These are phyloP conservation scores for Zonotrichia leucophrys DNA, from an alignment of 2,113 vertebrate genomes.

Conservation along the genomic window DNA sequence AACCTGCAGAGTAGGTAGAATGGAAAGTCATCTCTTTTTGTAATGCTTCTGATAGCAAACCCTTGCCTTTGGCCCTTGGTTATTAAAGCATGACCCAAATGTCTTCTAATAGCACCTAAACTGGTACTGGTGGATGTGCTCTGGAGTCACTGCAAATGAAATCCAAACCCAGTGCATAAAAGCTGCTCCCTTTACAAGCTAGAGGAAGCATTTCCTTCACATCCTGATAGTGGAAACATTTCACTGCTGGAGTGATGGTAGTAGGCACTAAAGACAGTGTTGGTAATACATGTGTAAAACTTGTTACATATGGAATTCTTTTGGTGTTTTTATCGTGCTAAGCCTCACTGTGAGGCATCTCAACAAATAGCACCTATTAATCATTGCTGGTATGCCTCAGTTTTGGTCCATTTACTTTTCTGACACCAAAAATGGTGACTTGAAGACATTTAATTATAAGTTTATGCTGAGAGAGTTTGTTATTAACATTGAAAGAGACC, in stretches of 20 bases:
- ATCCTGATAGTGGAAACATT: not conserved
- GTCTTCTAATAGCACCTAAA: not conserved
- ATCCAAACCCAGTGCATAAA: not conserved
- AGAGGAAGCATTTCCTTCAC: not conserved
- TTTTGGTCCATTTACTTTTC: conserved; percentile 55
- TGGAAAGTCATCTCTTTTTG: not conserved
- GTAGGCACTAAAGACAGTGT: not conserved
- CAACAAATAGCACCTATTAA: conserved; percentile 19
- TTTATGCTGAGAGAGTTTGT: conserved; percentile 33
- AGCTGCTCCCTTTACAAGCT: not conserved
- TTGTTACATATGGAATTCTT: not conserved
- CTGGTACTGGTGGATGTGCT: not conserved
- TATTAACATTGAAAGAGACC: not conserved
- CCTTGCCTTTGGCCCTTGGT: not conserved
- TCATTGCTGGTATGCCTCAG: conserved; percentile 27
- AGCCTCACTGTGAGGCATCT: not conserved
- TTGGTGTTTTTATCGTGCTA: not conserved
- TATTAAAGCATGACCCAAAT: not conserved
- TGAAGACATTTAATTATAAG: conserved; percentile 52
- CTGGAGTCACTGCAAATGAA: not conserved
- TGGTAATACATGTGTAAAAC: not conserved
- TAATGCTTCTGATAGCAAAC: not conserved
- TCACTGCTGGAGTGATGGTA: not conserved
- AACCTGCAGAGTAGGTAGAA: conserved; percentile 28
- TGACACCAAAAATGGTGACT: not conserved